phyloP scores from a whole-genome alignment of 2,888 invertebrate species.

The Stenchaetothrips biformis region DNA sequence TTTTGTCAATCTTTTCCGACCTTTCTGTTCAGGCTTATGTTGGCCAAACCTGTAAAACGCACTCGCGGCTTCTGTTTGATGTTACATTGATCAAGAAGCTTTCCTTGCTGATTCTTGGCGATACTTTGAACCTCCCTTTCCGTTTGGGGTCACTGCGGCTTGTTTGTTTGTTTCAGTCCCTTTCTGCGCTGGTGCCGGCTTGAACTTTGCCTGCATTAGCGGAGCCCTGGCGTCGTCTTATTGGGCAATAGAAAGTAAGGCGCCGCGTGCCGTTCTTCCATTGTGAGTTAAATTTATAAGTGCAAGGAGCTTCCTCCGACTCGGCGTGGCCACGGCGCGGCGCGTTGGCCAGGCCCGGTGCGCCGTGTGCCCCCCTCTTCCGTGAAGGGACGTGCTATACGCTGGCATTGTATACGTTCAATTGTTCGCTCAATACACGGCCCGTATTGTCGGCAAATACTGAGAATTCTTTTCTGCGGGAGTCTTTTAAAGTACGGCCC shows the following conservation, averaged over 20 bases:
- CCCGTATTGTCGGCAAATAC: conserved; percentile 23
- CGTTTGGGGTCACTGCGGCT: no score
- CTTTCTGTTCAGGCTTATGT: no score
- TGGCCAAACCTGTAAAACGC: no score
- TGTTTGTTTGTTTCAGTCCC: no score
- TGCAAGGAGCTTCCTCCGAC: neutral
- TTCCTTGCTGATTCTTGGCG: no score
- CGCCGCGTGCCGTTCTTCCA: neutral
- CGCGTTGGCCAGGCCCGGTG: neutral
- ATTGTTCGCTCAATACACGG: conserved; percentile 24
- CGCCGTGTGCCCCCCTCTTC: conserved; percentile 11
- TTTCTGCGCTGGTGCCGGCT: no score
- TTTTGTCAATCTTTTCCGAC: no score
- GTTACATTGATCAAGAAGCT: no score
- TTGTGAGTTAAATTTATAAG: conserved; percentile 15
- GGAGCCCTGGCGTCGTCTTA: neutral
- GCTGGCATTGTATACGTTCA: conserved; percentile 22
- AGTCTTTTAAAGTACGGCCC: conserved; percentile 19
- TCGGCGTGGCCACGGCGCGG: no score
- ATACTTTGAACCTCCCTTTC: no score
- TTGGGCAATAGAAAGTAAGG: neutral
- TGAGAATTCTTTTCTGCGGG: conserved; percentile 24
- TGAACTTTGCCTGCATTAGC: no score
- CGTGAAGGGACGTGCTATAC: conserved; percentile 24
- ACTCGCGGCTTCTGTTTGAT: no score